These are phyloP conservation scores for Drosophila planitibia DNA, from an alignment of 2,888 invertebrate species.

Conservation along the genomic window DNA sequence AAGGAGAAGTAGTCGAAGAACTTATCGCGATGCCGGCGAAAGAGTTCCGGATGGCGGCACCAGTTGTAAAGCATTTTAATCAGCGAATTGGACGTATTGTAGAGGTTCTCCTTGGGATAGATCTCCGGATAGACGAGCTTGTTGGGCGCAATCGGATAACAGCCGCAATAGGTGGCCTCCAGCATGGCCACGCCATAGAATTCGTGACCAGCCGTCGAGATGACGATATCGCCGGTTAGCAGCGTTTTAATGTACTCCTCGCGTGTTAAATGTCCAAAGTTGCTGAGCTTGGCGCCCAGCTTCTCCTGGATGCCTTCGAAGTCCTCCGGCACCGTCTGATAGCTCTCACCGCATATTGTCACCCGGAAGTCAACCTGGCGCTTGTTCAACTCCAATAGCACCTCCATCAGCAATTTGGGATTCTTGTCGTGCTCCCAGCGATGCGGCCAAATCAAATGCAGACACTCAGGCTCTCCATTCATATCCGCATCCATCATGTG, in stretches of 20 bases:
- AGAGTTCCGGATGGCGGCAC: constrained; percentile 86
- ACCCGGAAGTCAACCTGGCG: constrained; percentile 87
- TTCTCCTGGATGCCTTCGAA: constrained; percentile 87
- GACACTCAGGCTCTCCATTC: constrained; percentile 58
- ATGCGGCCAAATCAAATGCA: constrained; percentile 91
- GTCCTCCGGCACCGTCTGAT: constrained; percentile 87
- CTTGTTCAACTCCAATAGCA: constrained; percentile 86
- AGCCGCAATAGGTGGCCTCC: constrained; percentile 90
- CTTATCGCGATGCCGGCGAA: constrained; percentile 82
- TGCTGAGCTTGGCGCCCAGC: constrained; percentile 86
- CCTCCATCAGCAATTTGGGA: constrained; percentile 88
- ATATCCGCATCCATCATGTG: constrained; percentile 66
- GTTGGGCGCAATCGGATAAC: constrained; percentile 90
- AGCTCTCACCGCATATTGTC: constrained; percentile 88
- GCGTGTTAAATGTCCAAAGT: constrained; percentile 88
- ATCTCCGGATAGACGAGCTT: constrained; percentile 90
- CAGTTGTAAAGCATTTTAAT: constrained; percentile 87
- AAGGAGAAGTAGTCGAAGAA: constrained; percentile 84
- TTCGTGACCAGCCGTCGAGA: constrained; percentile 91
- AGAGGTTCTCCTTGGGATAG: constrained; percentile 88
- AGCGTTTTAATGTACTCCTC: constrained; percentile 87
- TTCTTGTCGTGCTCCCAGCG: constrained; percentile 93
- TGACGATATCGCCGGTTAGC: constrained; percentile 87
- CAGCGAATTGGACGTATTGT: constrained; percentile 87
- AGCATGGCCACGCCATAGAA: constrained; percentile 92